These are phyloP conservation scores for Myiozetetes cayanensis DNA, from an alignment of 2,113 vertebrate genomes.

Conservation along the genomic window DNA sequence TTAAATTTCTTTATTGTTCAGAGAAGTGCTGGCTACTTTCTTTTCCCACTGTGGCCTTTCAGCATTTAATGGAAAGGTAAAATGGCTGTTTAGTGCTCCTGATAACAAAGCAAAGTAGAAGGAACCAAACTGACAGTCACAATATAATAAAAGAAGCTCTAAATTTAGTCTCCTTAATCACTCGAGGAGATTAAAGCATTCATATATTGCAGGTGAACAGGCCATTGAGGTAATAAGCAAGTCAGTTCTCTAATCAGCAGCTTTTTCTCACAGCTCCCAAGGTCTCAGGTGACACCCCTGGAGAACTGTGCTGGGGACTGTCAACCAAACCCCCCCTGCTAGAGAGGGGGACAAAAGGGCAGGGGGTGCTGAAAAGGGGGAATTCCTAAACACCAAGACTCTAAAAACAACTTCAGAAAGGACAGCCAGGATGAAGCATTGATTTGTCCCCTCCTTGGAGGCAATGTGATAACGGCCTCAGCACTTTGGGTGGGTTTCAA, in stretches of 20 bases:
- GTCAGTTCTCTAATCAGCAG: background rate
- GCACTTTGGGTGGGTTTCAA: background rate
- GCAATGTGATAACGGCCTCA: background rate
- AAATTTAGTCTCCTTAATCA: background rate
- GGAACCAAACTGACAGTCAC: background rate
- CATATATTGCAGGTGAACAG: background rate
- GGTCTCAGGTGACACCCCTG: background rate
- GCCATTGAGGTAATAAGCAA: background rate
- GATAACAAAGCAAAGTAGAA: background rate
- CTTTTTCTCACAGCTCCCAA: background rate
- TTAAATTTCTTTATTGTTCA: background rate
- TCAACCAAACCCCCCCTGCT: accelerated
- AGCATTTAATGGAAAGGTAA: background rate
- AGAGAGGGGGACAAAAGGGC: background rate
- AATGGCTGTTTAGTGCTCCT: background rate
- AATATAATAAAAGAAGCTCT: background rate
- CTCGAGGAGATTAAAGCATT: background rate
- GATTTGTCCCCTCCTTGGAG: background rate
- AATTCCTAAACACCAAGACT: background rate
- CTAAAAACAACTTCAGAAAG: constrained; percentile 7
- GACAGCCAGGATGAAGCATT: background rate
- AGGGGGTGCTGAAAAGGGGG: background rate
- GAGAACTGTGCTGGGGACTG: background rate
- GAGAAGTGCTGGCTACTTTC: background rate
- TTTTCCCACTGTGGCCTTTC: background rate